Percentiles rank a stretch among this genome's conserved stretches.
Evolutionary conservation across 2,113 vertebrate genomes (phyloP).

Genomic region (Paramormyrops kingsleyae): DNA sequence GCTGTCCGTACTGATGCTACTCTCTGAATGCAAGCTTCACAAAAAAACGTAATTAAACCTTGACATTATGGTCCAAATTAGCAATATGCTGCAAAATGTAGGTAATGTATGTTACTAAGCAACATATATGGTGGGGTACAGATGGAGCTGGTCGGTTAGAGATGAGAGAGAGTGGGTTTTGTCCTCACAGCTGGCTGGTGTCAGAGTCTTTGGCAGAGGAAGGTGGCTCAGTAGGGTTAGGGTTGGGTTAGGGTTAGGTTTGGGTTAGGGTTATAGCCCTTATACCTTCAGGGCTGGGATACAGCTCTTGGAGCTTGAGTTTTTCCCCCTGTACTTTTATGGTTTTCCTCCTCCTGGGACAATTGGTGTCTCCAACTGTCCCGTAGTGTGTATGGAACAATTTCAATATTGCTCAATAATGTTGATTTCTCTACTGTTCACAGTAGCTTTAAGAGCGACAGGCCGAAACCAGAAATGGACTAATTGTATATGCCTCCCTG

Average conservation of each 20-base stretch:
- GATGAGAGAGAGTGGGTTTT: not conserved
- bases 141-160: not conserved
- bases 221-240: no score
- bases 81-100: no score
- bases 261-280: not conserved
- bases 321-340: not conserved
- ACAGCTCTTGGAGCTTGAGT: not conserved
- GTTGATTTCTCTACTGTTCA: not conserved
- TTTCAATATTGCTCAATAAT: not conserved
- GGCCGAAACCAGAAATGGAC: not conserved
- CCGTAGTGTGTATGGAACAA: not conserved
- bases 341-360: not conserved
- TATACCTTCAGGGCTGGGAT: no score
- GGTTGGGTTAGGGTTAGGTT: no score
- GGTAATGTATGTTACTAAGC: no score
- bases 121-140: not conserved
- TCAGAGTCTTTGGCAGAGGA: not conserved
- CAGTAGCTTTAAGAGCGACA: not conserved
- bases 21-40: not conserved
- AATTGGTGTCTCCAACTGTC: not conserved
- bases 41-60: not conserved
- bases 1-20: not conserved
- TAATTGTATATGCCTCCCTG: not conserved
- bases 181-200: not conserved
- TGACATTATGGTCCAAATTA: not conserved